Evolutionary conservation across 2,888 invertebrate species (phyloP).

Genomic region (Micropterix aruncella): DNA sequence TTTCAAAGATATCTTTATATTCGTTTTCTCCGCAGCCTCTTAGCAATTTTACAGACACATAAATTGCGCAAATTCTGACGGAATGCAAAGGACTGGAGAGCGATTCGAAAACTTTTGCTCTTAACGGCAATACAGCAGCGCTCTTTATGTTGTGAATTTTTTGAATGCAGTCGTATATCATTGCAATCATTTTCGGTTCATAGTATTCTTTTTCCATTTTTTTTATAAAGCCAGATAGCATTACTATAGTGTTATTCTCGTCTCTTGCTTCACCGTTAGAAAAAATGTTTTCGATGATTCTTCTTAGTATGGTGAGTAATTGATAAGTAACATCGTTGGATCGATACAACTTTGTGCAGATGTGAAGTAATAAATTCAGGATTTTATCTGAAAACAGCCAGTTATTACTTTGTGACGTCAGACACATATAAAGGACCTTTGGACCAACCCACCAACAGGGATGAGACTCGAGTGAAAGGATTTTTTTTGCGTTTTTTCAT

Average conservation of each 20-base stretch:
- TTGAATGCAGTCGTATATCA: neutral
- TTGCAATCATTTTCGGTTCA: neutral
- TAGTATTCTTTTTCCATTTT: neutral
- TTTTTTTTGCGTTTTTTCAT: too few relatives aligned
- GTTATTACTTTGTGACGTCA: too few relatives aligned
- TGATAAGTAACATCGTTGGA: neutral
- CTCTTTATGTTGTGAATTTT: neutral
- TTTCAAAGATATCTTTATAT: neutral
- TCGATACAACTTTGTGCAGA: neutral
- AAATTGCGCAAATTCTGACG: neutral
- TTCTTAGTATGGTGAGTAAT: neutral
- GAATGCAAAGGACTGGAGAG: neutral
- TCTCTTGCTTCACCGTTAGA: neutral
- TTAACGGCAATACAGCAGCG: neutral
- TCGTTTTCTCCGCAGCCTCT: neutral
- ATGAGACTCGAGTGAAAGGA: too few relatives aligned
- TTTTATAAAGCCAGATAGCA: neutral
- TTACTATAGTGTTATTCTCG: neutral
- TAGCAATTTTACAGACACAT: neutral
- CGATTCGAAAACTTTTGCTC: neutral
- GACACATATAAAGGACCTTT: too few relatives aligned
- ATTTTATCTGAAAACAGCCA: neutral
- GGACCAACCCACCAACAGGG: too few relatives aligned
- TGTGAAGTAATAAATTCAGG: neutral
- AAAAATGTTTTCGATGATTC: neutral